Conservation (phyloP, 2,113 vertebrate species). For the Lophius piscatorius region DNA sequence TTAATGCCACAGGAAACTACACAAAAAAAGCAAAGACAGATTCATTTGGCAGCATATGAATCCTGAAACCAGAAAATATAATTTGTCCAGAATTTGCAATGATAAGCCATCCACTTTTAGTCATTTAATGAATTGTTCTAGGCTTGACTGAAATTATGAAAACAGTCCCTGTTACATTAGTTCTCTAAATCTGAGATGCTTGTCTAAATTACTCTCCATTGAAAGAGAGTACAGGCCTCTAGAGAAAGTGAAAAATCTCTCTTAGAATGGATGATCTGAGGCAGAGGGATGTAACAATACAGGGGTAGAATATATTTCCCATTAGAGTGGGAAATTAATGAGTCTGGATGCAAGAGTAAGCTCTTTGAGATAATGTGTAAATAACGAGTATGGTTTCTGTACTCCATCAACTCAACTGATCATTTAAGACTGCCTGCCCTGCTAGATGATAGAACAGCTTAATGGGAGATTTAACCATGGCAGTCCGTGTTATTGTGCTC, state of each 20-base stretch:
- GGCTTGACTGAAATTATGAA: constrained; percentile 8
- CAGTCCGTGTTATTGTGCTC: neutral
- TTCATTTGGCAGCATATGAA: too few species aligned
- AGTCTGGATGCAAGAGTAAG: constrained; percentile 19
- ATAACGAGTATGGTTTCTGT: constrained; percentile 44
- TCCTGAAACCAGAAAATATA: neutral
- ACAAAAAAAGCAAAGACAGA: too few species aligned
- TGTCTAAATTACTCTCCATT: constrained; percentile 2
- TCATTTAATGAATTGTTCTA: neutral
- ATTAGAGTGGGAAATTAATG: constrained; percentile 29
- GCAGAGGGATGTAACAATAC: constrained; percentile 9
- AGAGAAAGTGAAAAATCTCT: constrained; percentile 20
- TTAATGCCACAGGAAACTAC: too few species aligned
- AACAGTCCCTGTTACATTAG: neutral
- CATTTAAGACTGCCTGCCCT: constrained; percentile 4
- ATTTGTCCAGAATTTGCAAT: neutral
- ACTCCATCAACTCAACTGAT: constrained; percentile 27
- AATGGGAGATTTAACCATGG: constrained; percentile 9
- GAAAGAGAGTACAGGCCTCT: neutral
- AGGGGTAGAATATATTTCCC: constrained; percentile 16
- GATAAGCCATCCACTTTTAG: neutral
- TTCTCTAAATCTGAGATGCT: constrained; percentile 1
- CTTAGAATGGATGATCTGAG: constrained; percentile 15
- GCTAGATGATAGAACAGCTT: constrained; percentile 13
- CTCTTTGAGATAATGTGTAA: constrained; percentile 34